Evolutionary conservation across 2,113 vertebrate genomes (phyloP).

Genomic region (Takifugu bimaculatus): DNA sequence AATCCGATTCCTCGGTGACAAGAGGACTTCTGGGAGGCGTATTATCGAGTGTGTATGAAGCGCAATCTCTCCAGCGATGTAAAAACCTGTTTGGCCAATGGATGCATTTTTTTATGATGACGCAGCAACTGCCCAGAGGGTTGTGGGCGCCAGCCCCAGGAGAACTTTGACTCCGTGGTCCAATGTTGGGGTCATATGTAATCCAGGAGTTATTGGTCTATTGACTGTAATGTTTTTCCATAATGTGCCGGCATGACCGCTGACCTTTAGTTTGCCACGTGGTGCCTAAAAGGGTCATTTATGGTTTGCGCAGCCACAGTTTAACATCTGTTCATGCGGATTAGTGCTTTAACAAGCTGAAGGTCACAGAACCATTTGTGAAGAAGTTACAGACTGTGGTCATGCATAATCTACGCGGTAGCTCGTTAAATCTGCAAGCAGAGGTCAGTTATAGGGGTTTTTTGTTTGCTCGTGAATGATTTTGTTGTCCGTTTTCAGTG

Average conservation of each 20-base stretch:
- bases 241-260: constrained; percentile 40
- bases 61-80: no score
- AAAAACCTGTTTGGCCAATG: no score
- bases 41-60: constrained; percentile 6
- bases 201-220: constrained; percentile 42
- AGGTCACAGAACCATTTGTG: constrained; percentile 36
- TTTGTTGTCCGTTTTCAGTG: constrained; percentile 72
- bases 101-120: constrained; percentile 18
- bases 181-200: constrained; percentile 46
- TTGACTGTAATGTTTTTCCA: constrained; percentile 49
- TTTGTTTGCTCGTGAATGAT: neutral
- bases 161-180: constrained; percentile 27
- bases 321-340: constrained; percentile 27
- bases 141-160: constrained; percentile 28
- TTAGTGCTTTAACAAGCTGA: constrained; percentile 21
- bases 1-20: constrained; percentile 32
- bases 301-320: constrained; percentile 23
- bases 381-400: neutral
- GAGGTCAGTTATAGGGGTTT: neutral
- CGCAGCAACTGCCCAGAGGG: constrained; percentile 19
- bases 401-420: no score
- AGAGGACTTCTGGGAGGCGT: constrained; percentile 41
- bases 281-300: constrained; percentile 31
- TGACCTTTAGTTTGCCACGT: constrained; percentile 54
- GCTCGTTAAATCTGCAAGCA: neutral